These are phyloP conservation scores for Gobio gobio DNA, from an alignment of 2,113 vertebrate genomes.

Conservation along the genomic window DNA sequence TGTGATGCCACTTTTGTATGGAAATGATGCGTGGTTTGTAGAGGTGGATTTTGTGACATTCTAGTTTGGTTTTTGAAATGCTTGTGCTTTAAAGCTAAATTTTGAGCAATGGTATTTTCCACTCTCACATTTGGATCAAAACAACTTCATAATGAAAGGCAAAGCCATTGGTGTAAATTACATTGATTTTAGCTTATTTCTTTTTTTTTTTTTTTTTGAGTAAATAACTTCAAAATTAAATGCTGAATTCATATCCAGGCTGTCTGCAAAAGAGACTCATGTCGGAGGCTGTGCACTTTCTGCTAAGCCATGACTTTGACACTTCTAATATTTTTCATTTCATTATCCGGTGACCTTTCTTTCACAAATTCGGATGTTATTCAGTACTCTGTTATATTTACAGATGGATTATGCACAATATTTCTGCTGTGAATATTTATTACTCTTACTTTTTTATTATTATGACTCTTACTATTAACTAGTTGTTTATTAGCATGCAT, in stretches of 20 bases:
- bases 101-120: background rate
- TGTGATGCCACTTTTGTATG: slow-evolving; percentile 3
- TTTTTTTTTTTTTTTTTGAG: background rate
- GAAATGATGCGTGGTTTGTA: slow-evolving; percentile 37
- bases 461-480: background rate
- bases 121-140: background rate
- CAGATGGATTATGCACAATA: background rate
- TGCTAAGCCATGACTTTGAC: background rate
- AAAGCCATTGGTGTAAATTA: background rate
- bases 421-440: background rate
- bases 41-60: slow-evolving; percentile 18
- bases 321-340: background rate
- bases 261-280: too few relatives aligned
- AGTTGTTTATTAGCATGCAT: too few relatives aligned
- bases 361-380: background rate
- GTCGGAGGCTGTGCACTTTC: background rate
- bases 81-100: slow-evolving; percentile 17
- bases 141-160: slow-evolving; percentile 26
- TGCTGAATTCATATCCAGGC: background rate
- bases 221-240: background rate
- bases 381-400: background rate
- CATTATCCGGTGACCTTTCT: slow-evolving; percentile 10
- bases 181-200: background rate
- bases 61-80: slow-evolving; percentile 19
- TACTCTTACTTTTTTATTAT: background rate